Evolutionary conservation across 2,113 vertebrate genomes (phyloP), one percentile per base, ranked within the genome.

Genomic region (Penelope pileata): DNA sequence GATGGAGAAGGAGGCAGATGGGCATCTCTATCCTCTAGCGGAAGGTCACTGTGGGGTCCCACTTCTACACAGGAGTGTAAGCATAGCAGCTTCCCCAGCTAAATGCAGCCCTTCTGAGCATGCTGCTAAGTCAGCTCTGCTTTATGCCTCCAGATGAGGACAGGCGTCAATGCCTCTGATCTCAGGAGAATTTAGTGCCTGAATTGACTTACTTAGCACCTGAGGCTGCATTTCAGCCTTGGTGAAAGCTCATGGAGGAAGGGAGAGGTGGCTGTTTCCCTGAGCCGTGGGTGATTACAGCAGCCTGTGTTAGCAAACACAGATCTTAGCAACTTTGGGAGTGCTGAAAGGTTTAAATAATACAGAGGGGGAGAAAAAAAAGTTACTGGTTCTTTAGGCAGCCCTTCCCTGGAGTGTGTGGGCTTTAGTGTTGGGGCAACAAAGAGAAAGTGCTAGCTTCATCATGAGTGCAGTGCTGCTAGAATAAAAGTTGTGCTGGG

Each of bases 1-100:
- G 56, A 29, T 24, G 34, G 16, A 68, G 53, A 22, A 53, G n/a
- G 69, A 15, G 15, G 24, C 17, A 42, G 24, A 22, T 9, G 58
- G 40, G 10, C 40, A 70, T 22, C 29, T 70, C 43, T 6, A 32
- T 24, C 6, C 16, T 47, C 43, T 1, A 0, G 24, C 53, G 30
- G 38, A 64, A 38, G 30, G 8, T 42, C 1, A 0, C 15, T 48
- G 7, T 9, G 23, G 51, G 58, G 29, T 58, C 11, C 32, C 54
- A n/a, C 32, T 58, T n/a, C n/a, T 22, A 18, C 21, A 45, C 7
- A 10, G n/a, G 36, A 21, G 4, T 47, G 30, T 3, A 3, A 56
- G 22, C 34, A 23, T 13, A n/a, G 6, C 40, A 74, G 22, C 16
- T 26, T 60, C 16, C 27, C 10, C 0, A 0, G 10, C 26, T 60